Percentiles rank a stretch among this genome's conserved stretches.
These are phyloP conservation scores for Nyleta sp. DNA, from an alignment of 2,888 invertebrate species.

Conservation along the genomic window DNA sequence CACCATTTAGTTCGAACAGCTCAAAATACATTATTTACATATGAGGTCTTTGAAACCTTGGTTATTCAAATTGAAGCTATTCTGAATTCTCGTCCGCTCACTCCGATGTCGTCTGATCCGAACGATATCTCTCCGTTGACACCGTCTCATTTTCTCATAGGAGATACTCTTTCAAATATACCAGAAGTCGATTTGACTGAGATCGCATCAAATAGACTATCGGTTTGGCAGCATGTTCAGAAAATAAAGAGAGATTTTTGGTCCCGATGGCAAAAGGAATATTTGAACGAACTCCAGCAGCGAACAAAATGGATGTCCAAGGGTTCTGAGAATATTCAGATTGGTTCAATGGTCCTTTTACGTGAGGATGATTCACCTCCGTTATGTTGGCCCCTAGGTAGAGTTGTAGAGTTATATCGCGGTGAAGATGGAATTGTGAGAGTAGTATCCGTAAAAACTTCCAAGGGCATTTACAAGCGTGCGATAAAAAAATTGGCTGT, in stretches of 20 bases:
- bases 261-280: conserved; percentile 60
- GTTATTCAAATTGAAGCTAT: background rate
- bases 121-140: background rate
- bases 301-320: conserved; percentile 52
- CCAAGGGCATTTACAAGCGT: too few relatives aligned
- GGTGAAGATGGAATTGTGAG: background rate
- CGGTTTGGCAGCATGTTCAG: background rate
- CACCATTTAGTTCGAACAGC: background rate
- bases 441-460: too few relatives aligned
- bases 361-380: background rate
- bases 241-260: conserved; percentile 59
- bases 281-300: conserved; percentile 57
- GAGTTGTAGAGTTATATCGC: background rate
- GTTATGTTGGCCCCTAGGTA: background rate
- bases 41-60: conserved; percentile 2
- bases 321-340: background rate
- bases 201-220: background rate
- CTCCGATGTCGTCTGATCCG: background rate
- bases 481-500: too few relatives aligned
- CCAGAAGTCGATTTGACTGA: background rate
- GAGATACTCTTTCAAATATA: background rate
- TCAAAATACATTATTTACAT: background rate
- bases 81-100: conserved; percentile 1
- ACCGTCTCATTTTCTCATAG: background rate
- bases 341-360: background rate